A percentile compares a stretch with the other conserved stretches of the same genome.
Conservation (phyloP, 2,113 vertebrate genomes). For the Cynocephalus volans region DNA sequence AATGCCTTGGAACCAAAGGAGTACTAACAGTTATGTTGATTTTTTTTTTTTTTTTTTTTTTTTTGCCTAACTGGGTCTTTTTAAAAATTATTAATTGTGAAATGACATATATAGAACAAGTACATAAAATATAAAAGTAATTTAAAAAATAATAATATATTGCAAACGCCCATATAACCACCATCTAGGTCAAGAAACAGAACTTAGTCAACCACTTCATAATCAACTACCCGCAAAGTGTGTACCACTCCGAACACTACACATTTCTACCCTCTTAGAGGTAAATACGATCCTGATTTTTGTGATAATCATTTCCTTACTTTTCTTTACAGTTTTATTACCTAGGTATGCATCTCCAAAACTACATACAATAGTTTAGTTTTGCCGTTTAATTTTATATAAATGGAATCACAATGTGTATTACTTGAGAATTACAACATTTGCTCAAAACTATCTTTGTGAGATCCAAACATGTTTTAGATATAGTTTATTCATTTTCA, state of each 20-base stretch:
- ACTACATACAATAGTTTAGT: neutral
- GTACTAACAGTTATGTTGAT: neutral
- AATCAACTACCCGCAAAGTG: neutral
- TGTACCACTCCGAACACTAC: neutral
- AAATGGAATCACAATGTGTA: neutral
- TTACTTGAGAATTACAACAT: neutral
- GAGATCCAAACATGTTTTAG: neutral
- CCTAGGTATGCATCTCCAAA: neutral
- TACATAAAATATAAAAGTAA: neutral
- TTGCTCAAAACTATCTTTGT: conserved; percentile 20
- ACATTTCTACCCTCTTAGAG: neutral
- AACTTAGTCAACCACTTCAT: neutral
- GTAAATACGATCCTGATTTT: neutral
- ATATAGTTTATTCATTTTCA: conserved; percentile 1
- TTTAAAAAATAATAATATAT: neutral
- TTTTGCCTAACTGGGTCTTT: neutral
- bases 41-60: neutral
- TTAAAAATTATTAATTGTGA: neutral
- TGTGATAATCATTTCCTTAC: neutral
- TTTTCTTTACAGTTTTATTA: neutral
- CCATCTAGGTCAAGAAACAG: neutral
- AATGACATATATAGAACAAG: neutral
- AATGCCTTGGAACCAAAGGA: neutral
- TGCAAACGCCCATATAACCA: neutral
- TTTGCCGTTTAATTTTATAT: conserved; percentile 1